phyloP scores from a whole-genome alignment of 2,113 vertebrate species.

The Vidua macroura region DNA sequence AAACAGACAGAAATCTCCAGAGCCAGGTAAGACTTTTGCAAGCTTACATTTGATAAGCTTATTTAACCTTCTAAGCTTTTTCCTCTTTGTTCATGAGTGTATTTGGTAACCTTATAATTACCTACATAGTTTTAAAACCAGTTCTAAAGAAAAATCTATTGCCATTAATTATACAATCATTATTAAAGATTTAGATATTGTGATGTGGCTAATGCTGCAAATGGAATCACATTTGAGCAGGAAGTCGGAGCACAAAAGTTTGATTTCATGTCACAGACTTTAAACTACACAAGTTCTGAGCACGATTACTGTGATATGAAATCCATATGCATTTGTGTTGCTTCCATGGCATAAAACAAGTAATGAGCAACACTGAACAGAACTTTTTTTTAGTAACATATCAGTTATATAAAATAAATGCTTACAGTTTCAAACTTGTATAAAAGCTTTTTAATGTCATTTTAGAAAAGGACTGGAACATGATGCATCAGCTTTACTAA shows the following conservation, averaged over 20 bases:
- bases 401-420: not conserved
- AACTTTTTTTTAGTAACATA: not conserved
- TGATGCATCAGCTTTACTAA: not conserved
- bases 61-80: not conserved
- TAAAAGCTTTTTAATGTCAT: not conserved
- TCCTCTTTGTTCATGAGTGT: not conserved
- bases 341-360: not conserved
- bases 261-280: not conserved
- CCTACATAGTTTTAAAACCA: not conserved
- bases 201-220: not conserved
- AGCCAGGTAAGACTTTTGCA: not conserved
- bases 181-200: not conserved
- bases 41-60: not conserved
- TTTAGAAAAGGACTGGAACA: not conserved
- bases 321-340: not conserved
- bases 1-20: not conserved
- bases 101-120: not conserved
- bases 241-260: not conserved
- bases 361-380: not conserved
- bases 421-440: not conserved
- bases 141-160: not conserved
- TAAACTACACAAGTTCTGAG: not conserved
- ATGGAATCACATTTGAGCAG: not conserved
- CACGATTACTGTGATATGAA: not conserved
- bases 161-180: not conserved